Conservation (phyloP, 2,888 invertebrate genomes). For the Eubasilissa splendida region DNA sequence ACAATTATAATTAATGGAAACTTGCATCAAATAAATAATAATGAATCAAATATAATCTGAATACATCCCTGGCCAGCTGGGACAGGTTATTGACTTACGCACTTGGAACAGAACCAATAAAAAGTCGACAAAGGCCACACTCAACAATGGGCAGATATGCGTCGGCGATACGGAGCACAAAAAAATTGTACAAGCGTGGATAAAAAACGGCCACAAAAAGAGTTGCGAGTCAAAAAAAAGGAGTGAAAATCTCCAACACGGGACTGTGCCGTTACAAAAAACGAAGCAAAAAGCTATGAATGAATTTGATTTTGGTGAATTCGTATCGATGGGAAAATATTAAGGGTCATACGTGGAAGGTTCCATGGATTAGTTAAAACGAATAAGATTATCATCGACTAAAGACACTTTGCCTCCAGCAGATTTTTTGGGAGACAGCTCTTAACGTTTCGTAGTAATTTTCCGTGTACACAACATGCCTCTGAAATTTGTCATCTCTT, state of each 20-base stretch:
- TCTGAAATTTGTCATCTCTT: too few relatives aligned
- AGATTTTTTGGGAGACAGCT: too few relatives aligned
- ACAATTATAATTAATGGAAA: too few relatives aligned
- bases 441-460: too few relatives aligned
- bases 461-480: too few relatives aligned
- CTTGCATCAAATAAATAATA: too few relatives aligned
- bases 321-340: too few relatives aligned
- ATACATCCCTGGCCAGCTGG: not conserved
- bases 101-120: not conserved
- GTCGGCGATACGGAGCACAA: slow-evolving; percentile 2
- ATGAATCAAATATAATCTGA: not conserved
- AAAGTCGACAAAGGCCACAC: not conserved
- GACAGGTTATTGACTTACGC: slow-evolving; percentile 18
- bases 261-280: slow-evolving; percentile 3
- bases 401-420: too few relatives aligned
- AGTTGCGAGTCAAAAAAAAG: slow-evolving; percentile 1
- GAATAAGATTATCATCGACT: too few relatives aligned
- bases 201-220: slow-evolving; percentile 9
- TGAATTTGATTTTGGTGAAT: not conserved
- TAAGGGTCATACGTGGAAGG: too few relatives aligned
- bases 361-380: too few relatives aligned
- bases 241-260: slow-evolving; percentile 3
- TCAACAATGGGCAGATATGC: slow-evolving; percentile 18
- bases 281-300: not conserved
- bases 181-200: slow-evolving; percentile 3